Base-by-base conservation (phyloP, 2,888 invertebrate species). In the Amitus sp. region DNA sequence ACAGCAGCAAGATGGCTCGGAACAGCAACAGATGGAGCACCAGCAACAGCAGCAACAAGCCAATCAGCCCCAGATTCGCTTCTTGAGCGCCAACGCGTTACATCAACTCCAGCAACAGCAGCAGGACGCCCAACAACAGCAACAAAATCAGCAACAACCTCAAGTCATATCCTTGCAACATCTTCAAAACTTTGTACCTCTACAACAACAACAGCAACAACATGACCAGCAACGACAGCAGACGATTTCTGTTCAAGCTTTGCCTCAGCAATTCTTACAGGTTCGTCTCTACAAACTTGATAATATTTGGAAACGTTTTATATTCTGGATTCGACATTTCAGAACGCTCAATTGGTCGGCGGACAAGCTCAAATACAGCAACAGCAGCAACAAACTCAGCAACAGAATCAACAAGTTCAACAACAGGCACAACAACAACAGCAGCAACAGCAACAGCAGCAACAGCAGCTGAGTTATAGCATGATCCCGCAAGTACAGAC, bases 401-500 rank as follows among this genome's bases (percentile, higher is more conserved):
- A 85, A 61, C 87, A 87, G 52, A 67, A 72, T 1, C 79, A 81
- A 43, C 87, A 87, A 53, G 68, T 71, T 1, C 79, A 81, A 40
- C 77, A 82, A 27, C 77, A 79, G 13, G 71, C 70, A 27, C 79
- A 82, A 42, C 76, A 77, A 46, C 80, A 72, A 13, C 54, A 59
- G 6, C 70, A 70, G 4, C 72, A 85, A 52, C 75, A 74, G 18
- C 85, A 85, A 60, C 85, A 84, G 45, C 84, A 83, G 43, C 86
- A 86, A 58, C 87, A 87, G 18, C 87, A 87, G 66, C 74, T 80
- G 19, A 80, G 78, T 43, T 81, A 79, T 55, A 83, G 74, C 61
- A 87, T 88, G 7, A 89, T 92, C 74, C 91, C 88, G 48, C 92
- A 93, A 30, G 91, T 95, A 89, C 96, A 96, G 81, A 92, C 95